Base-by-base conservation (phyloP, 2,797 vertebrate species). In the Clarias fuscus region DNA sequence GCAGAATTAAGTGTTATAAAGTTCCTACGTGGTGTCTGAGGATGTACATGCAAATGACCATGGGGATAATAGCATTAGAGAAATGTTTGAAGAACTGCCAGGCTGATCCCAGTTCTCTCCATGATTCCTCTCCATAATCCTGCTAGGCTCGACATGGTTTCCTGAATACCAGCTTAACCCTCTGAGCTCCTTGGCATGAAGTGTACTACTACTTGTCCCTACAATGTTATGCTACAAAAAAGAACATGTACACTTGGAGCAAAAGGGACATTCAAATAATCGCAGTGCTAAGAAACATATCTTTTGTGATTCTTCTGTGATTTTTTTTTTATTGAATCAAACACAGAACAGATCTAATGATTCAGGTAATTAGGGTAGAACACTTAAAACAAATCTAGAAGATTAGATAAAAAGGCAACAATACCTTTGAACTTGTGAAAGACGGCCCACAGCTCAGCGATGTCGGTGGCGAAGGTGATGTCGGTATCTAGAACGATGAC, bases 401-500 rank as follows among this genome's bases (percentile, higher is more conserved):
- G n/a, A 64, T 20, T 18, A 75, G 3, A 43, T 33, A 73, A 81
- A 65, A 70, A 14, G 37, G 22, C 1, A 62, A 62, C 1, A 72
- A 22, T 56, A 75, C 37, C 98, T 98, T 96, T 99, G 93, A 99
- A 99, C 92, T 98, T 99, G 95, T 98, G 97, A 92, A 99, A 98
- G 85, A 99, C 98, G 0, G 97, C 97, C 98, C 98, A 99, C 0
- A 99, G 96, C 90, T 99, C 98, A 3, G 98, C 98, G 37, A 99
- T 99, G 93, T 99, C 98, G 0, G 98, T 99, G 68, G 98, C 98
- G 85, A 99, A 99, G 68, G 98, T 99, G 93, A 99, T 99, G 84
- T 99, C 98, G 0, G 98, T 99, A 92, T 99, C 98, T 64, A 99
- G 94, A 84, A 99, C 98, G 43, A 99, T 99, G 94, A 99, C 98